Evolutionary conservation across 2,888 invertebrate species (phyloP), one percentile per base, ranked within the genome.

Genomic region (Beris chalybata): DNA sequence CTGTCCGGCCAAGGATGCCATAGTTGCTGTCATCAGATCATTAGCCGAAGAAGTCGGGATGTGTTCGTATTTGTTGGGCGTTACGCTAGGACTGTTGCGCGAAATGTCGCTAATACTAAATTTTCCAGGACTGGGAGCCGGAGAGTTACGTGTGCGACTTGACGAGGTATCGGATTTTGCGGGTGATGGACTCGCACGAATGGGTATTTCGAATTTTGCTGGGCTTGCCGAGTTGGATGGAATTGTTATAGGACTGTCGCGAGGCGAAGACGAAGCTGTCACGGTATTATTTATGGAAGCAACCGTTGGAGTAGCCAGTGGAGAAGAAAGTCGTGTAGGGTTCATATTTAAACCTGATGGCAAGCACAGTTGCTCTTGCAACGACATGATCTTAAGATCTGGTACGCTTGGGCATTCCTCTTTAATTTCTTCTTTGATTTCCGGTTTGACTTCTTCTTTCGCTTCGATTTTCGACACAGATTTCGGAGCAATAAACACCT

Each of bases 401-500:
- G 74, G 73, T 11, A 74, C 75, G 55, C 68, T 66, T 6, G 74
- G 67, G 0, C 72, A 15, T 38, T 65, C 65, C n/a, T 48, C 68
- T 31, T 67, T 73, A 4, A 71, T 65, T 47, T 73, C 70, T 68
- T 72, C 50, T 12, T 63, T 66, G 4, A 71, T 12, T 7, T 50
- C 69, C 11, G 68, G 0, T 72, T 70, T 67, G 74, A 78, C 31
- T 75, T 77, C 43, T 22, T 75, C 74, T 45, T 75, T 76, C 11
- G 73, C 73, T 47, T 76, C 78, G 58, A 76, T 76, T 3, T 76
- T 77, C 66, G 75, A 77, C 5, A 78, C 78, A 4, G 77, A 79
- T 71, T 78, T 82, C 74, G 77, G 80, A 72, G 75, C 76, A 69
- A 88, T 86, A 78, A 87, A 86, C 76, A 88, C 88, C 70, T 89